Conservation (phyloP, 2,113 vertebrate genomes). For the Diglossa brunneiventris region DNA sequence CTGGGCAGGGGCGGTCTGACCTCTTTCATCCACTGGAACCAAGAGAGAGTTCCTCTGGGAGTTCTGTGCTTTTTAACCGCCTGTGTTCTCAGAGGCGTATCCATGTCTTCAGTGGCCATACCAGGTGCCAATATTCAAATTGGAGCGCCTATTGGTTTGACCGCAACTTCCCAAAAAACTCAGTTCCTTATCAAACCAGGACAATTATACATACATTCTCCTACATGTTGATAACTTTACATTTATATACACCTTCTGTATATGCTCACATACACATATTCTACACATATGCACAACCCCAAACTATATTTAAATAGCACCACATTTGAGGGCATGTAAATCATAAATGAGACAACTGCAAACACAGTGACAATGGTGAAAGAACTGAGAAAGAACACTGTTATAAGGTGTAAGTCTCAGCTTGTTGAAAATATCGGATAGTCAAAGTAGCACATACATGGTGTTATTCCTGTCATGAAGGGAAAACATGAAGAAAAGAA, state of each 20-base stretch:
- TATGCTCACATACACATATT: neutral
- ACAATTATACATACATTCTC: fast-evolving
- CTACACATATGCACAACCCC: fast-evolving
- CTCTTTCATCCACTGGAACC: no score
- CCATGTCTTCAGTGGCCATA: no score
- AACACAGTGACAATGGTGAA: neutral
- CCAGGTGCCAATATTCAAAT: no score
- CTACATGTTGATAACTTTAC: fast-evolving
- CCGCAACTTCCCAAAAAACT: no score
- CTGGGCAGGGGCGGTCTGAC: no score
- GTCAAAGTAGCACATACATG: neutral
- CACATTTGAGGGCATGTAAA: neutral
- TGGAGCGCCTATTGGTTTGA: no score
- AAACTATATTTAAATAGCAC: neutral
- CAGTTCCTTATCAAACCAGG: no score
- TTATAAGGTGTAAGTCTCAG: neutral
- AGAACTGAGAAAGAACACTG: neutral
- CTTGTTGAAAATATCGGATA: neutral
- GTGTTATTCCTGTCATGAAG: neutral
- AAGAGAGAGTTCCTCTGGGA: no score
- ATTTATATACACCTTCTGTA: neutral
- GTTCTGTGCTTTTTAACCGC: no score
- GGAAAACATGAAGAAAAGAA: neutral
- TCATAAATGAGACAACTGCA: neutral
- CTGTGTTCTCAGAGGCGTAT: no score